Percentiles rank a stretch among this genome's conserved stretches.
Evolutionary conservation across 2,113 vertebrate species (phyloP).

Genomic region (Python bivittatus): DNA sequence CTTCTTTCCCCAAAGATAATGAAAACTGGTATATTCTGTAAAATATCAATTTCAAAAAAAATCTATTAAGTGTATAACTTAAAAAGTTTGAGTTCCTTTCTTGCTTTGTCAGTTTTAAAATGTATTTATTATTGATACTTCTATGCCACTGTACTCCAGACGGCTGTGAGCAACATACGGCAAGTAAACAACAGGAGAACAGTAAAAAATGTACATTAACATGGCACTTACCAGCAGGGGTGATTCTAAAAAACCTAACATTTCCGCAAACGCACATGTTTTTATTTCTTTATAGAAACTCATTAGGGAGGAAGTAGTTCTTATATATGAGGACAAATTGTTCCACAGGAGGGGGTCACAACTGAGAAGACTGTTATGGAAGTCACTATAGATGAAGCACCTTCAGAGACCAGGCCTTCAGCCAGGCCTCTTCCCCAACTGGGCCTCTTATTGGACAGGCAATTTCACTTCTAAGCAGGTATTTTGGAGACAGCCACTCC

Average conservation of each 20-base stretch:
- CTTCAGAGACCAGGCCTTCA: not conserved
- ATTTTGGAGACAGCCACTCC: not conserved
- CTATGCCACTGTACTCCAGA: not conserved
- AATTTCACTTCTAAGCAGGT: not conserved
- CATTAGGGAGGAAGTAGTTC: not conserved
- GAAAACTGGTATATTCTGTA: not conserved
- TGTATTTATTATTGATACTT: not conserved
- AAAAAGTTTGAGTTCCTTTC: not conserved
- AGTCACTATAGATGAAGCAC: not conserved
- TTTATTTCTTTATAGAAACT: not conserved
- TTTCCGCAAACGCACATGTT: not conserved
- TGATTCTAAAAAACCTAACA: not conserved
- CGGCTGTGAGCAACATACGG: not conserved
- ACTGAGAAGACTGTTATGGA: not conserved
- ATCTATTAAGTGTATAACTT: not conserved
- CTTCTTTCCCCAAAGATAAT: not conserved
- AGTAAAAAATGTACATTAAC: not conserved
- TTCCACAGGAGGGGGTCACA: not conserved
- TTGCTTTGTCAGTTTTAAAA: not conserved
- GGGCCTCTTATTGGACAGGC: not conserved
- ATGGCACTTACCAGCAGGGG: not conserved
- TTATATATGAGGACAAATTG: not conserved
- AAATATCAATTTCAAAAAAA: not conserved
- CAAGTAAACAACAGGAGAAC: not conserved
- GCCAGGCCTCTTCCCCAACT: not conserved